phyloP scores from a whole-genome alignment of 1,140 invertebrate species.

The Aphidius gifuensis region DNA sequence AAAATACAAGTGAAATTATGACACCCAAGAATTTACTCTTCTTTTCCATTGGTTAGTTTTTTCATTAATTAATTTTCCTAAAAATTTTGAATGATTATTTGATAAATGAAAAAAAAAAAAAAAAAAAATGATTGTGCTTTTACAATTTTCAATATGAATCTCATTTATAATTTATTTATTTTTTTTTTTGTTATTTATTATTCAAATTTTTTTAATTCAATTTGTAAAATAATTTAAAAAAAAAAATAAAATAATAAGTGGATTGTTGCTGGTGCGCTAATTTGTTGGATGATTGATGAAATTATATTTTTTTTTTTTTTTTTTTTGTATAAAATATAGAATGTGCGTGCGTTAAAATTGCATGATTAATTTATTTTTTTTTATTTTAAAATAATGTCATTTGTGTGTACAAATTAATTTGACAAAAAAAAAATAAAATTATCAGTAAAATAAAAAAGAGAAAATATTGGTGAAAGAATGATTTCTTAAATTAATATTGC shows the following conservation, averaged over 20 bases:
- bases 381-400: not conserved
- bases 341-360: slow-evolving; percentile 26
- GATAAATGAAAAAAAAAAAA: not conserved
- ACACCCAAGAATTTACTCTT: slow-evolving; percentile 17
- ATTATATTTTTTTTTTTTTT: too few relatives aligned
- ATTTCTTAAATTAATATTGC: too few relatives aligned
- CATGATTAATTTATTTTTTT: slow-evolving; percentile 23
- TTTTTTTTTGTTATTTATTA: not conserved
- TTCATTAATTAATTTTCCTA: not conserved
- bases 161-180: not conserved
- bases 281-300: too few relatives aligned
- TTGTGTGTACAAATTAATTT: too few relatives aligned
- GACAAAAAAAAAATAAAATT: not conserved
- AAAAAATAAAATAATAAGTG: too few relatives aligned
- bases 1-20: slow-evolving; percentile 7
- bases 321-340: not conserved
- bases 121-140: not conserved
- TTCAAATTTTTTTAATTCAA: too few relatives aligned
- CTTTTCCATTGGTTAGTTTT: slow-evolving; percentile 17
- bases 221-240: too few relatives aligned
- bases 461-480: too few relatives aligned
- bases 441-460: not conserved
- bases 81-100: not conserved
- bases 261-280: too few relatives aligned
- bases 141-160: too few relatives aligned